These are phyloP conservation scores for Haliclona indistincta DNA, from an alignment of 37 sponge, comb jelly and placozoan species.

Conservation along the genomic window DNA sequence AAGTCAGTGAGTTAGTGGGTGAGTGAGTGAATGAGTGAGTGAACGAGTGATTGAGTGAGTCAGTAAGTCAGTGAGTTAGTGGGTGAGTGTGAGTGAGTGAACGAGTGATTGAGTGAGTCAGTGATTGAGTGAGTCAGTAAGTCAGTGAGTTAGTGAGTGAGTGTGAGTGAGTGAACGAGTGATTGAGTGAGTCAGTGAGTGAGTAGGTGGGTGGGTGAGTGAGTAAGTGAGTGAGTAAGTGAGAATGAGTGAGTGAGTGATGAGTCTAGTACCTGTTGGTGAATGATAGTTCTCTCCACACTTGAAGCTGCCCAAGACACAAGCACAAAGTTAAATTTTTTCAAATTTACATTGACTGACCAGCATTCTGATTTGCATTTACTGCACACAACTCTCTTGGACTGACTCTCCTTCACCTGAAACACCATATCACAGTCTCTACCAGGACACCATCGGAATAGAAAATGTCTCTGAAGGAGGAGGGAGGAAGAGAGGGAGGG, in stretches of 20 bases:
- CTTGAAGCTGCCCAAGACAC: conserved; percentile 49
- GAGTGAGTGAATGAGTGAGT: neutral
- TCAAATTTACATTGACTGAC: conserved; percentile 20
- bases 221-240: neutral
- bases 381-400: conserved; percentile 69
- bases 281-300: conserved; percentile 82
- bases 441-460: conserved; percentile 88
- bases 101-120: neutral
- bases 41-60: neutral
- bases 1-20: no score
- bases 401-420: conserved; percentile 32
- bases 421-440: conserved; percentile 74
- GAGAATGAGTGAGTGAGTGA: neutral
- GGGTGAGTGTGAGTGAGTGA: neutral
- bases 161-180: neutral
- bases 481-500: neutral
- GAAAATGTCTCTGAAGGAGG: conserved; percentile 48
- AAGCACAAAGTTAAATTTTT: neutral
- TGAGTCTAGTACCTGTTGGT: conserved; percentile 52
- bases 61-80: neutral
- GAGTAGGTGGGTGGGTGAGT: neutral
- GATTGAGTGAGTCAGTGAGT: neutral
- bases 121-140: neutral
- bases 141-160: neutral
- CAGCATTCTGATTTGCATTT: conserved; percentile 58